Evolutionary conservation across 64 coral and sea anemone genomes (phyloP).

Genomic region (Actinia tenebrosa): DNA sequence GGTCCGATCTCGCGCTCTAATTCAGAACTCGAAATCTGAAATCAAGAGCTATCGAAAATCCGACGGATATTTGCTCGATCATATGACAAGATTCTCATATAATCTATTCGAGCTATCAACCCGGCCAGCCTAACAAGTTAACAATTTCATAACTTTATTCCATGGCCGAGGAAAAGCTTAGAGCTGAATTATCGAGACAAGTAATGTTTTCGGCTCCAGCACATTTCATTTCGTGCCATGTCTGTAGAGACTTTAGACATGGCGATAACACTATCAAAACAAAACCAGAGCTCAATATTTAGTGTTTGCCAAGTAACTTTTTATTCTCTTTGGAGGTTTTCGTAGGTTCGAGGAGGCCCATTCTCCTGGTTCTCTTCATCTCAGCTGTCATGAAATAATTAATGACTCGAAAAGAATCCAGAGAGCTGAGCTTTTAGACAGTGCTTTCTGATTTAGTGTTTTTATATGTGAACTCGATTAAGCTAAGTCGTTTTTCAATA

Average conservation of each 20-base stretch:
- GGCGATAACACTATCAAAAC: slow-evolving; percentile 19
- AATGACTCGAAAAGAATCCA: slow-evolving; percentile 15
- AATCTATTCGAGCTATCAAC: neutral
- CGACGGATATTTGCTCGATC: slow-evolving; percentile 8
- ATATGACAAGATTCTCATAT: neutral
- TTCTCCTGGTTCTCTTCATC: neutral
- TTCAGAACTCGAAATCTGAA: slow-evolving; percentile 2
- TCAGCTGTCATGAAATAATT: slow-evolving; percentile 20
- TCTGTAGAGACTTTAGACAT: neutral
- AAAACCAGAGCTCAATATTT: slow-evolving; percentile 16
- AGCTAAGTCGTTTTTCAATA: neutral
- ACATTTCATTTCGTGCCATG: neutral
- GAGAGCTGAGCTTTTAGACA: neutral
- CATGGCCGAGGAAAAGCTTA: neutral
- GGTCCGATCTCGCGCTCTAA: neutral
- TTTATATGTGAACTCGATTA: slow-evolving; percentile 6
- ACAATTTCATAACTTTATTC: neutral
- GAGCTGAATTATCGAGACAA: neutral
- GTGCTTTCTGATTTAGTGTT: slow-evolving; percentile 7
- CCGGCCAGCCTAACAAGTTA: neutral
- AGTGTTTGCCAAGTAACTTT: neutral
- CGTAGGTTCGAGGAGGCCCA: neutral
- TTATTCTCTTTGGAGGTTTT: slow-evolving; percentile 18
- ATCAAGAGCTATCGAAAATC: neutral
- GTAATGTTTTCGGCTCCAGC: slow-evolving; percentile 7